These are phyloP conservation scores for Varanus salvator DNA, from an alignment of 2,113 vertebrate genomes.

Conservation along the genomic window DNA sequence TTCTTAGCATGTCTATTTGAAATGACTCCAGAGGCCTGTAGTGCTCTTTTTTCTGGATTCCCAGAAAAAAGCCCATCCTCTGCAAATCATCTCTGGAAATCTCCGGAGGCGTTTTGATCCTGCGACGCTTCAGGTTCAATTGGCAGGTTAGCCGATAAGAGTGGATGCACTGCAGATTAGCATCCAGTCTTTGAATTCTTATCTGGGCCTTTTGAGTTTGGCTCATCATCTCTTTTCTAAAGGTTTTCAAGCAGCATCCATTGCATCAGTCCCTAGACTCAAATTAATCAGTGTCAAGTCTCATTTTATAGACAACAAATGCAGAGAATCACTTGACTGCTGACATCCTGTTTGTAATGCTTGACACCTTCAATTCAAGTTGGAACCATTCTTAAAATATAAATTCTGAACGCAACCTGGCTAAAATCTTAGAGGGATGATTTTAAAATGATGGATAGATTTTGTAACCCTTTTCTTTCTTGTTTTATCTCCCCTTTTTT, in stretches of 20 bases:
- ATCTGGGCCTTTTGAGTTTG: constrained; percentile 29
- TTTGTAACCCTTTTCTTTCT: constrained; percentile 51
- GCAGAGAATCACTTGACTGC: constrained; percentile 45
- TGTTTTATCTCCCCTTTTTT: not conserved
- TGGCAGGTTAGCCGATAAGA: constrained; percentile 30
- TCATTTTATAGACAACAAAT: constrained; percentile 61
- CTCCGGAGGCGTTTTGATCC: constrained; percentile 8
- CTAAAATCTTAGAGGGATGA: constrained; percentile 63
- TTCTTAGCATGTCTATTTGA: constrained; percentile 31
- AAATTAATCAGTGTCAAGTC: constrained; percentile 45
- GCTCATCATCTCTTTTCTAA: constrained; percentile 46
- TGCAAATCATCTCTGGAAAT: constrained; percentile 40
- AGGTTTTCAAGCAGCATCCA: constrained; percentile 4
- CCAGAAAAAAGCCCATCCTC: not conserved
- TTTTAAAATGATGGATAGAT: constrained; percentile 67
- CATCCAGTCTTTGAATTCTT: constrained; percentile 36
- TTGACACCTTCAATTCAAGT: constrained; percentile 62
- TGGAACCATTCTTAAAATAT: constrained; percentile 56
- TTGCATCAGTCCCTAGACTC: constrained; percentile 39
- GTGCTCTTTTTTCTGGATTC: not conserved
- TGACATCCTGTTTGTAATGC: constrained; percentile 56
- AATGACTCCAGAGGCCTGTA: not conserved
- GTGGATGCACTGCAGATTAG: constrained; percentile 13
- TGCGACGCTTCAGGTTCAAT: constrained; percentile 37
- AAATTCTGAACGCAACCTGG: constrained; percentile 66